phyloP scores from a whole-genome alignment of 1,140 invertebrate species.

The Atopsyche davidsoni region DNA sequence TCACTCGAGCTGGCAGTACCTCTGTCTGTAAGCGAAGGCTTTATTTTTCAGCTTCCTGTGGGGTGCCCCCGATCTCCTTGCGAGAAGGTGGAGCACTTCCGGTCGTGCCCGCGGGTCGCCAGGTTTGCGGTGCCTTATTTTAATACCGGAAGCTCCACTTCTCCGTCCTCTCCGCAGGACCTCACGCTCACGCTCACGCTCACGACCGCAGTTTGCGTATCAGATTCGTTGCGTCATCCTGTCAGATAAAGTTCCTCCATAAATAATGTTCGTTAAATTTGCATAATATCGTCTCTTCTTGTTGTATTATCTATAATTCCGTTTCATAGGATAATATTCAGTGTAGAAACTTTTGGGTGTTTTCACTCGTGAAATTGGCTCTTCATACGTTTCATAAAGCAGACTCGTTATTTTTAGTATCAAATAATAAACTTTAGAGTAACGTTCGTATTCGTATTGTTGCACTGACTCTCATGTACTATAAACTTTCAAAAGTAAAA shows the following conservation, averaged over 20 bases:
- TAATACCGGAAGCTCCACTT: constrained; percentile 25
- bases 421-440: constrained; percentile 1
- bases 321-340: constrained; percentile 1
- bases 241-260: constrained; percentile 30
- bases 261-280: constrained; percentile 31
- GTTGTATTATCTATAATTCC: constrained; percentile 23
- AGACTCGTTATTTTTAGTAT: background rate
- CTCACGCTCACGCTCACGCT: constrained; percentile 20
- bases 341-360: constrained; percentile 5
- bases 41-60: too few relatives aligned
- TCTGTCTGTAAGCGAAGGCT: too few relatives aligned
- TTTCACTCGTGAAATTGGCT: constrained; percentile 1
- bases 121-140: too few relatives aligned
- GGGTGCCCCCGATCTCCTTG: too few relatives aligned
- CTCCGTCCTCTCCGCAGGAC: constrained; percentile 19
- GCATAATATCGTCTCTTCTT: constrained; percentile 27
- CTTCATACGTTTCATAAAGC: too few relatives aligned
- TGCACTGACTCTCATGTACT: too few relatives aligned
- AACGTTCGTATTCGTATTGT: too few relatives aligned
- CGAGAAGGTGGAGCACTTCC: too few relatives aligned
- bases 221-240: constrained; percentile 31
- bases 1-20: too few relatives aligned
- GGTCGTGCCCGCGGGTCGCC: too few relatives aligned
- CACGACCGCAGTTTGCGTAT: constrained; percentile 25
- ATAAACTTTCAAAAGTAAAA: too few relatives aligned